Percentiles rank a stretch among this genome's conserved stretches.
Conservation (phyloP, 2,113 vertebrate genomes). For the Xiphorhynchus elegans region DNA sequence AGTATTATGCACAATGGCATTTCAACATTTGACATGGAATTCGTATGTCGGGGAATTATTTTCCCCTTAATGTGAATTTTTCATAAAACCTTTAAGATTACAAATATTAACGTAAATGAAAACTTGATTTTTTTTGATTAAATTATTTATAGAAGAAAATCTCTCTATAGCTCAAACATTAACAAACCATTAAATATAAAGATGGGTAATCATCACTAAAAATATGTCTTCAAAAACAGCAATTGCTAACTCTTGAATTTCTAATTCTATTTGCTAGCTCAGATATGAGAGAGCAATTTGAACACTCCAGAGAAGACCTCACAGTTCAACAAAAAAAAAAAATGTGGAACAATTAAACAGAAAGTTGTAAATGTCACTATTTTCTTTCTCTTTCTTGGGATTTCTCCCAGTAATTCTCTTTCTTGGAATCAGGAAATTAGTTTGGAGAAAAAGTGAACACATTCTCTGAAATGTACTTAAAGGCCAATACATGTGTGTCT, state of each 20-base stretch:
- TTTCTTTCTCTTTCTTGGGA: neutral
- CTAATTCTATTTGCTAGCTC: neutral
- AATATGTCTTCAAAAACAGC: neutral
- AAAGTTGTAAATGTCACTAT: neutral
- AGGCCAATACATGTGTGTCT: neutral
- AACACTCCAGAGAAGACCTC: neutral
- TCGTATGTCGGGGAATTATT: accelerated
- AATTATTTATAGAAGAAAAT: neutral
- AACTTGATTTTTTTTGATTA: accelerated
- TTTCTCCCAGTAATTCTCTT: neutral
- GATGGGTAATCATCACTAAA: neutral
- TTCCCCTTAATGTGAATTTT: neutral
- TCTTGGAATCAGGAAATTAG: neutral
- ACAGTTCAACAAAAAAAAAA: neutral
- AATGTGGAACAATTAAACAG: neutral
- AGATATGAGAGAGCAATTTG: neutral
- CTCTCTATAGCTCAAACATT: neutral
- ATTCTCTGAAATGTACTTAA: neutral
- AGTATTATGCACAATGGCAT: neutral
- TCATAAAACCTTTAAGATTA: neutral
- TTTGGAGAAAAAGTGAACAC: neutral
- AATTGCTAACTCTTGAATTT: neutral
- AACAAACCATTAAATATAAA: neutral
- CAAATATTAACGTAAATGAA: neutral
- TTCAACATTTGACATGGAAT: neutral